Evolutionary conservation across 2,888 invertebrate genomes (phyloP), one percentile per base, ranked within the genome.

Genomic region (Pegoplata infirma): DNA sequence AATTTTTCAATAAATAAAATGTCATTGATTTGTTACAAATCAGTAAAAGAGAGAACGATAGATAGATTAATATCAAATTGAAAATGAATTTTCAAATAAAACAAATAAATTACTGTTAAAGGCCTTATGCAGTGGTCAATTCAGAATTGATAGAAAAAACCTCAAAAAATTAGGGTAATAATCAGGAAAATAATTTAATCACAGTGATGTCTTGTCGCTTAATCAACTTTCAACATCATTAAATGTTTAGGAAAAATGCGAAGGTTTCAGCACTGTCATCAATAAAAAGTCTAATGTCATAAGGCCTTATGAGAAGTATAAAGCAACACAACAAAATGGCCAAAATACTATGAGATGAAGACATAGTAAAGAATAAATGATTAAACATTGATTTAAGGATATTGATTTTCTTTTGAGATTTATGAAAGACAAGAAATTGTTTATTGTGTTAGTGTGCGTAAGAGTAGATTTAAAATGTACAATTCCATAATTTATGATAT

Each of bases 1-100:
- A 71, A 17, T 32, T 76, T 46, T 25, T 51, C 46, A 28, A 77
- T 77, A 77, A 72, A 68, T 63, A 68, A 73, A 63, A 58, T 56
- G 55, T 5, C 46, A 73, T 58, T 73, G 67, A 73, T 68, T 58
- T 68, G 49, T 40, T 46, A 55, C 64, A 76, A 76, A 69, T 76
- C 69, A 44, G 49, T 44, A 49, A 21, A 3, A 12, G 12, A 21
- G n/a, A 14, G 56, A 55, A 16, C 21, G 46, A 69, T n/a, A n/a
- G 5, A 55, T 46, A 47, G 32, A 56, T 23, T 40, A 59, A 53
- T 55, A 47, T 64, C 64, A 49, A 49, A 73, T n/a, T n/a, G 17
- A 56, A 56, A 19, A 12, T 28, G 8, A 14, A 16, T 16, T 23
- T 36, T 36, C n/a, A 16, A 16, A 10, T 49, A 14, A 12, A n/a